These are phyloP conservation scores for Arctocebus calabarensis DNA, from an alignment of 2,797 vertebrate species.

Conservation along the genomic window DNA sequence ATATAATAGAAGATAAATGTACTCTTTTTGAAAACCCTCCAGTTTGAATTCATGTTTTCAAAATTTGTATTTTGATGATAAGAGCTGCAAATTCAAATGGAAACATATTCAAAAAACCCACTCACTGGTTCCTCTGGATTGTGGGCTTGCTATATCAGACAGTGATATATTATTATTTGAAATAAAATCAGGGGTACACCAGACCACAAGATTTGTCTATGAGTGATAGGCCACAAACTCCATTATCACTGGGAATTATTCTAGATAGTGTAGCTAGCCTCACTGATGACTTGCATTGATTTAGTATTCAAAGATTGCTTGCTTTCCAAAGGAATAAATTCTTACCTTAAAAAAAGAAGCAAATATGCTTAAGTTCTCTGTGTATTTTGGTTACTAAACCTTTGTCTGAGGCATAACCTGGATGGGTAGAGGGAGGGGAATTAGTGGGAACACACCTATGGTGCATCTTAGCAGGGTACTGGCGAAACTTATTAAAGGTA, in stretches of 20 bases:
- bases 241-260: not conserved
- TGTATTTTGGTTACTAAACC: too few relatives aligned
- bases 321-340: constrained; percentile 11
- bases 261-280: not conserved
- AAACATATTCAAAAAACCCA: not conserved
- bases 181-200: not conserved
- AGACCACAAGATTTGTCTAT: not conserved
- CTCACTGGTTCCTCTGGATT: not conserved
- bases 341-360: not conserved
- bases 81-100: not conserved
- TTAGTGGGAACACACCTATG: too few relatives aligned
- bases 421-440: too few relatives aligned
- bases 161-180: not conserved
- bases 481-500: too few relatives aligned
- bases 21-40: not conserved
- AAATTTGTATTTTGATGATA: constrained; percentile 18
- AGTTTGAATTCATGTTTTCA: not conserved
- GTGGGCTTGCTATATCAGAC: not conserved
- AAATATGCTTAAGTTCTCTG: too few relatives aligned
- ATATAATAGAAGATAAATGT: not conserved
- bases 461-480: too few relatives aligned
- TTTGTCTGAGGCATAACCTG: too few relatives aligned
- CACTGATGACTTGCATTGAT: not conserved
- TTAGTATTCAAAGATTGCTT: not conserved
- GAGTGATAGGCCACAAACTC: not conserved